These are phyloP conservation scores for Iphiclides podalirius DNA, from an alignment of 2,888 invertebrate species.

Conservation along the genomic window DNA sequence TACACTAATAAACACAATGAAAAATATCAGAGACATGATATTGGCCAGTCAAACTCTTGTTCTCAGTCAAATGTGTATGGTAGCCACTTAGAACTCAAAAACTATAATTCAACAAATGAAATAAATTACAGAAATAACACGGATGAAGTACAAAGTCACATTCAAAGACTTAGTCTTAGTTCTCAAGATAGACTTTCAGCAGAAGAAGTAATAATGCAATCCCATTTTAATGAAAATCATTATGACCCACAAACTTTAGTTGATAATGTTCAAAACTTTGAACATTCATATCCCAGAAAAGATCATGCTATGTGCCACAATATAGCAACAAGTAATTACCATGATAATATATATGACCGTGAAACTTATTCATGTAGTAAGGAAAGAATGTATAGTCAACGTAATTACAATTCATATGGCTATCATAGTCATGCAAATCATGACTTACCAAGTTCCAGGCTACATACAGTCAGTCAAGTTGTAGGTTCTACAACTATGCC, in stretches of 20 bases:
- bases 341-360: conserved; percentile 59
- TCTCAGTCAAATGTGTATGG: conserved; percentile 51
- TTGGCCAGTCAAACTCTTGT: conserved; percentile 49
- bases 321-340: conserved; percentile 58
- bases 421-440: conserved; percentile 63
- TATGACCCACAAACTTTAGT: conserved; percentile 51
- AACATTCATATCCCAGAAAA: conserved; percentile 57
- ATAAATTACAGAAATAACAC: conserved; percentile 53
- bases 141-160: conserved; percentile 55
- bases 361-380: conserved; percentile 61
- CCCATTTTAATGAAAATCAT: conserved; percentile 56
- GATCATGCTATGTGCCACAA: conserved; percentile 55
- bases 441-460: conserved; percentile 57
- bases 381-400: conserved; percentile 66
- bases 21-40: conserved; percentile 61
- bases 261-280: conserved; percentile 56
- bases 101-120: conserved; percentile 52
- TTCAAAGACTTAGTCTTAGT: conserved; percentile 65
- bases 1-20: conserved; percentile 56
- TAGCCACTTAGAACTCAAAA: conserved; percentile 52
- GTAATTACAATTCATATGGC: conserved; percentile 65
- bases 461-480: conserved; percentile 70
- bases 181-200: conserved; percentile 62
- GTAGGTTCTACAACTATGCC: conserved; percentile 75
- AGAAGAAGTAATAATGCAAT: conserved; percentile 56